Conservation (phyloP, 2,113 vertebrate species). For the Stomatorhinus ivindoensis region DNA sequence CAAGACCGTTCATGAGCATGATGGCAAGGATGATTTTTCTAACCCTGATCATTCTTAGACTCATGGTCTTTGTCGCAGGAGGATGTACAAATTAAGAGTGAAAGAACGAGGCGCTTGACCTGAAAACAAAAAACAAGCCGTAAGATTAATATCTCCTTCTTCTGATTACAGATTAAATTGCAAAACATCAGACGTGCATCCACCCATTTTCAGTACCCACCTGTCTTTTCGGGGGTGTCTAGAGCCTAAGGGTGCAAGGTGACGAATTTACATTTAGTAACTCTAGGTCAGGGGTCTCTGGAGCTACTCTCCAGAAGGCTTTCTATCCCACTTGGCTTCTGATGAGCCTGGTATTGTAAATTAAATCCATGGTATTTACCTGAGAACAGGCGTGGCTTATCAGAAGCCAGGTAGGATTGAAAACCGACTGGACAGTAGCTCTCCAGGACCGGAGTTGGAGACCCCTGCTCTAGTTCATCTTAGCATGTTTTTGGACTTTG, state of each 20-base stretch:
- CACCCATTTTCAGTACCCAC: neutral
- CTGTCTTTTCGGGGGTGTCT: neutral
- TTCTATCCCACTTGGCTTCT: too few relatives aligned
- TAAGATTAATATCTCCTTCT: neutral
- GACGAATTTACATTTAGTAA: neutral
- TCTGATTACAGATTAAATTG: neutral
- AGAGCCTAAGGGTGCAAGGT: neutral
- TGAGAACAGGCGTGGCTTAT: too few relatives aligned
- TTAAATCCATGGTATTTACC: too few relatives aligned
- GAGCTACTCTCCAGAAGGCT: too few relatives aligned
- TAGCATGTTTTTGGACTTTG: neutral
- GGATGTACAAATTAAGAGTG: neutral
- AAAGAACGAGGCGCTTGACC: neutral
- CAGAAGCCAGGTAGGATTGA: too few relatives aligned
- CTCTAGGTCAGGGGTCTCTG: neutral
- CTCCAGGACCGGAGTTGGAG: too few relatives aligned
- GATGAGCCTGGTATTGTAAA: too few relatives aligned
- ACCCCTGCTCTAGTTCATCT: neutral
- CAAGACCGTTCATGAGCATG: neutral
- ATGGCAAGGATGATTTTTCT: neutral
- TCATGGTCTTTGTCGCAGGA: neutral
- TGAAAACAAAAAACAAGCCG: neutral
- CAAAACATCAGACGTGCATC: neutral
- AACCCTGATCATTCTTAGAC: neutral
- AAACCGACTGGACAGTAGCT: too few relatives aligned